These are phyloP conservation scores for Vidua macroura DNA, from an alignment of 2,113 vertebrate species.

Conservation along the genomic window DNA sequence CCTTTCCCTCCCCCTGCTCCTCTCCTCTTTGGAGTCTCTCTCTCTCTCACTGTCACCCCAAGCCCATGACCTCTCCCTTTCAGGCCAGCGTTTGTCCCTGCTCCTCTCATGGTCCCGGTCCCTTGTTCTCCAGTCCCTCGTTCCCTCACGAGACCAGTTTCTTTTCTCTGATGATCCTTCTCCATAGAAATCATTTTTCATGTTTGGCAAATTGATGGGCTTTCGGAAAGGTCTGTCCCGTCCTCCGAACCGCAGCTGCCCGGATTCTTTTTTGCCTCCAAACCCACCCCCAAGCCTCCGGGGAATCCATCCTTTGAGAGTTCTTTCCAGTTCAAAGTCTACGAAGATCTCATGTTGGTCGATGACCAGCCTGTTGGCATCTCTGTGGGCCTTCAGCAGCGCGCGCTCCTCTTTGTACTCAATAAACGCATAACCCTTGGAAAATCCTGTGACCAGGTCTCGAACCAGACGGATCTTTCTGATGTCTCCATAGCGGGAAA, in stretches of 20 bases:
- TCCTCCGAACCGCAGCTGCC: slow-evolving; percentile 93
- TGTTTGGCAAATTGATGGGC: slow-evolving; percentile 83
- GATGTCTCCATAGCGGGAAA: slow-evolving; percentile 92
- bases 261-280: slow-evolving; percentile 95
- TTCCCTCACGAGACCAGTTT: slow-evolving; percentile 74
- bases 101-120: slow-evolving; percentile 70
- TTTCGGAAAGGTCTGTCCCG: slow-evolving; percentile 93
- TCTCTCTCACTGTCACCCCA: slow-evolving; percentile 67
- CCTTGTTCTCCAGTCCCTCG: slow-evolving; percentile 69
- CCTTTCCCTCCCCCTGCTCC: slow-evolving; percentile 63
- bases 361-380: slow-evolving; percentile 88
- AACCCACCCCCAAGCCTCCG: slow-evolving; percentile 90
- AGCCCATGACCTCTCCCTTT: slow-evolving; percentile 58
- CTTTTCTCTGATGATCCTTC: slow-evolving; percentile 71
- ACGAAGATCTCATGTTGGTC: slow-evolving; percentile 93
- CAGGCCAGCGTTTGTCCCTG: slow-evolving; percentile 75
- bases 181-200: slow-evolving; percentile 60
- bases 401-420: slow-evolving; percentile 92
- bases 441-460: slow-evolving; percentile 92
- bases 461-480: slow-evolving; percentile 86
- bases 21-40: slow-evolving; percentile 67
- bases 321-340: slow-evolving; percentile 91
- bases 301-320: slow-evolving; percentile 91
- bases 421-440: slow-evolving; percentile 90
- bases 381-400: slow-evolving; percentile 84